phyloP scores from a whole-genome alignment of 2,113 vertebrate genomes.

The Naja naja region DNA sequence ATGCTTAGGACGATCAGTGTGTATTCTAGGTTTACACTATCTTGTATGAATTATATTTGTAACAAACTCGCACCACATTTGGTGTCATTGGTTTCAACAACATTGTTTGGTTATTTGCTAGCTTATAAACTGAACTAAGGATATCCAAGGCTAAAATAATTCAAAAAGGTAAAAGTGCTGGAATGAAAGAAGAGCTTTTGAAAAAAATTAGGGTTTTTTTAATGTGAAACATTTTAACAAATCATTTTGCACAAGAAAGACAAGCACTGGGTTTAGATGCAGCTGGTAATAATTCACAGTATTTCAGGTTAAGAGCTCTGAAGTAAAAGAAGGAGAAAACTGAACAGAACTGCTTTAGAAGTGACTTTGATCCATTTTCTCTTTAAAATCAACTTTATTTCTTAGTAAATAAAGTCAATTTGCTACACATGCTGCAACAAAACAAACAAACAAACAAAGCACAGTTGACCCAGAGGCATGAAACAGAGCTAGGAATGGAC shows the following conservation, averaged over 20 bases:
- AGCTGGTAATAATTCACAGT: constrained; percentile 35
- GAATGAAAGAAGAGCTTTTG: neutral
- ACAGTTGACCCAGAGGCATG: constrained; percentile 28
- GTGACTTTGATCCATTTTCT: constrained; percentile 31
- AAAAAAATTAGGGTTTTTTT: constrained; percentile 8
- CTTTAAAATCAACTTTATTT: constrained; percentile 35
- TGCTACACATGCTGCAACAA: constrained; percentile 21
- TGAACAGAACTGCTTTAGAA: constrained; percentile 4
- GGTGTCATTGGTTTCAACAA: neutral
- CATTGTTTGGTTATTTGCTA: constrained; percentile 17
- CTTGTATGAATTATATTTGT: neutral
- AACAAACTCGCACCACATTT: neutral
- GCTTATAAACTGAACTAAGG: neutral
- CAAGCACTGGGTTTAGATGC: constrained; percentile 24
- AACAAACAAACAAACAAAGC: neutral
- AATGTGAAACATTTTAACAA: constrained; percentile 26
- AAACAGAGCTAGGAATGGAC: constrained; percentile 50
- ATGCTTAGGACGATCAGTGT: neutral
- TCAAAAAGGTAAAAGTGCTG: neutral
- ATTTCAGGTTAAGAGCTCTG: constrained; percentile 37
- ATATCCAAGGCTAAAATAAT: neutral
- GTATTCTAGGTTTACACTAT: neutral
- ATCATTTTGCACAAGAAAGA: constrained; percentile 32
- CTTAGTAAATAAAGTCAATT: constrained; percentile 39
- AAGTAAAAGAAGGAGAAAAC: neutral